These are phyloP conservation scores for Montipora foliosa DNA, from an alignment of 64 coral and sea anemone genomes.

Conservation along the genomic window DNA sequence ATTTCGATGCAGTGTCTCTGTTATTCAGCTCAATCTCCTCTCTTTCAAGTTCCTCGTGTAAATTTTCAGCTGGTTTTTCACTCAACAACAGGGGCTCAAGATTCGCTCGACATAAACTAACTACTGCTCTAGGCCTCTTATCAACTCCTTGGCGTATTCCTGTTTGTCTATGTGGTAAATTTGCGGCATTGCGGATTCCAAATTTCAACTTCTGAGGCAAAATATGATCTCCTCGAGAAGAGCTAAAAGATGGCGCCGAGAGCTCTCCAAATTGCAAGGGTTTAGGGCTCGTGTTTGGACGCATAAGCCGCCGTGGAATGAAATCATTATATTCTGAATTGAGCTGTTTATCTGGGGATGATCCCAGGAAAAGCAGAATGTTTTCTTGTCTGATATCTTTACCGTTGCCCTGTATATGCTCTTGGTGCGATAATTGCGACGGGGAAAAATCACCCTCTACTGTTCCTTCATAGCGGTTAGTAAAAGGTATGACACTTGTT, in stretches of 20 bases:
- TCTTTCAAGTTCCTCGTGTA: slow-evolving; percentile 29
- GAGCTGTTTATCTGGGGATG: slow-evolving; percentile 14
- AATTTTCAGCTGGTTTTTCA: slow-evolving; percentile 26
- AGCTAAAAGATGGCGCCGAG: not conserved
- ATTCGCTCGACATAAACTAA: not conserved
- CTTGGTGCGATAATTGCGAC: not conserved
- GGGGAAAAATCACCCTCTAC: no score
- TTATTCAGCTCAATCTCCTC: not conserved
- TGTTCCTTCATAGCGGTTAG: not conserved
- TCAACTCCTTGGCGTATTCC: not conserved
- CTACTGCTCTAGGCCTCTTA: not conserved
- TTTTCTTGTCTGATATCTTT: not conserved
- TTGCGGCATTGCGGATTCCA: slow-evolving; percentile 19
- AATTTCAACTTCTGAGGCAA: slow-evolving; percentile 20
- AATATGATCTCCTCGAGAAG: not conserved
- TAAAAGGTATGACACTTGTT: not conserved
- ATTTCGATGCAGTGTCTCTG: not conserved
- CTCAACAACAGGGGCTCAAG: slow-evolving; percentile 16
- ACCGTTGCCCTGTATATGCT: not conserved
- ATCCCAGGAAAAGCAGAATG: slow-evolving; percentile 8
- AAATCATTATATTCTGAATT: slow-evolving; percentile 8
- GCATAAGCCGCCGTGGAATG: not conserved
- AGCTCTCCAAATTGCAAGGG: not conserved
- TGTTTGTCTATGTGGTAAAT: not conserved
- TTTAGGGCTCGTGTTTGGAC: not conserved